Base-by-base conservation (phyloP, 2,888 invertebrate genomes). In the Philhelius pedissequus region DNA sequence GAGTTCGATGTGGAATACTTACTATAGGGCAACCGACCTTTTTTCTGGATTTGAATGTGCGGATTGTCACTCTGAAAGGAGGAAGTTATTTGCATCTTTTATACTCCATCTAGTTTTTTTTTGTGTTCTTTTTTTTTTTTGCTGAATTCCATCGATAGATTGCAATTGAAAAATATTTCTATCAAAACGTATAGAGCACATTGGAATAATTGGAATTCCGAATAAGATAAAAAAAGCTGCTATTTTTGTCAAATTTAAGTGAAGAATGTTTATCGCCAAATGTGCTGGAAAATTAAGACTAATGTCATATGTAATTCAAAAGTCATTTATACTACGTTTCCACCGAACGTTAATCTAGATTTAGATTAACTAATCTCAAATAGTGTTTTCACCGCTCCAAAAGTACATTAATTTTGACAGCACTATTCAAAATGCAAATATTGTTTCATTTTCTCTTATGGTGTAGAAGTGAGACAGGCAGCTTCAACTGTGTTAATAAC, bases 41-140 rank as follows among this genome's bases (percentile, higher is more conserved):
- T 60, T 45, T 78, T 27, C 50, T 76, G 71, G 52, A 48, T 54
- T 54, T 68, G 68, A 82, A 82, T 73, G 62, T 77, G 70, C 75
- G 79, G 84, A 79, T 84, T 84, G 79, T 79, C 84, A 79, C 79
- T 84, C 75, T 75, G 6, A 27, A 32, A 32, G 4, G 48, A 48
- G 71, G 66, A 71, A 76, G 52, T 66, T 84, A 84, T 84, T 84
- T 79, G 79, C 84, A 84, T 84, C 22, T 52, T 68, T 64, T 66
- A 32, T 27, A 60, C 22, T 50, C 22, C 32, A 50, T 2, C 13
- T 15, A 25, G 4, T 62, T 71, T 71, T 30, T 22, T 54, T 64
- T 43, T 6, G 76, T 60, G 4, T 62, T 71, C 68, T 30, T 22
- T 54, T 64, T 43, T 6, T 81, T 60, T 50, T 50, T 18, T 9